Evolutionary conservation across 2,888 invertebrate species (phyloP), one percentile per base, ranked within the genome.

Genomic region (Hypercompe scribonia): DNA sequence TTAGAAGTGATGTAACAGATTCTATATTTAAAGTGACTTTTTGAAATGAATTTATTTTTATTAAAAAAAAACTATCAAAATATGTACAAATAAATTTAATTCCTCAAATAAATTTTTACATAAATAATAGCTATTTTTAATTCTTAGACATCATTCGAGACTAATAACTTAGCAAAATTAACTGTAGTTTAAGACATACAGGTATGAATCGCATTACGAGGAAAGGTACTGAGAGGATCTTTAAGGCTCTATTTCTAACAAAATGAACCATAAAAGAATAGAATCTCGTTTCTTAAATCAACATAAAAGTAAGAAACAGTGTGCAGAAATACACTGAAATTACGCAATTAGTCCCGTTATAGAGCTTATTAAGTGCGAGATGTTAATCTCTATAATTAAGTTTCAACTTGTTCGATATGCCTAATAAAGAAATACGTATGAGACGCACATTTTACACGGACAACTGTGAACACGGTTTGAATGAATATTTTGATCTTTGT

Each of bases 251-350:
- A 39, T 42, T 15, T 39, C 39, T 46, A 33, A 66, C 24, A 31
- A 21, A 46, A 66, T 18, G 8, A 31, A 42, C 42, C 4, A 3
- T 42, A 66, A 65, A 10, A 21, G 21, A 18, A 31, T 8, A 31
- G 21, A 36, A 66, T 24, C 46, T 46, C 13, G 33, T 46, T 66
- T 24, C 31, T 42, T 66, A 18, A 11, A 46, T 31, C 66, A 33
- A 24, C 66, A 66, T 66, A 33, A 66, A 66, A 31, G 46, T 31
- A 33, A 66, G 31, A 66, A 66, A 33, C 46, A 66, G 42, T 46
- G 66, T 66, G 46, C 46, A 46, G 31, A 66, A 66, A 31, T 31
- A 33, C 24, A 66, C 46, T 66, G 46, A n/a, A 65, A 65, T 65
- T 18, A 42, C n/a, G 2, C 3, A 28, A 28, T 42, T 18, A 15